Evolutionary conservation across 2,797 vertebrate genomes (phyloP).

Genomic region (Pangasius sanitwongsei): DNA sequence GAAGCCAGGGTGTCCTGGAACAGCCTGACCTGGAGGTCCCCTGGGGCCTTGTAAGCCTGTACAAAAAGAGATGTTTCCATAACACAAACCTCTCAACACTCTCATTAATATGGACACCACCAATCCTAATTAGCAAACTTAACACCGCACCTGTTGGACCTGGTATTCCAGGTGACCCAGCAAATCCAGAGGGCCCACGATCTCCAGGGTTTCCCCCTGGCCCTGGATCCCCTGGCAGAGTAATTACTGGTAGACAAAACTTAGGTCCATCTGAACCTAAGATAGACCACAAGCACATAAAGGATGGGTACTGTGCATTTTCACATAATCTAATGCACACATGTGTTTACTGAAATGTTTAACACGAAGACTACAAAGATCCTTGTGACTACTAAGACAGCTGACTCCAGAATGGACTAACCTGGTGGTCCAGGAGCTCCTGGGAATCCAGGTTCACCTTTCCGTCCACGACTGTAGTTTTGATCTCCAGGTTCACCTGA

Average conservation of each 20-base stretch:
- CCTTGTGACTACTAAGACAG: background rate
- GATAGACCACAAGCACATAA: background rate
- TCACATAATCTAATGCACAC: background rate
- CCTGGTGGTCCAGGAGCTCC: slow-evolving; percentile 80
- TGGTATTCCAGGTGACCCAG: slow-evolving; percentile 74
- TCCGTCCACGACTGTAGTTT: slow-evolving; percentile 52
- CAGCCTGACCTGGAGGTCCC: slow-evolving; percentile 7
- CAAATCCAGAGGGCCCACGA: slow-evolving; percentile 66
- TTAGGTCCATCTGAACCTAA: background rate
- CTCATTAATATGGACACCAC: background rate
- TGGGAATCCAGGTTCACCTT: slow-evolving; percentile 66
- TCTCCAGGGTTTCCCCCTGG: slow-evolving; percentile 14
- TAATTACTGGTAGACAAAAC: too few relatives aligned
- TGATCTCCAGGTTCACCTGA: slow-evolving; percentile 28
- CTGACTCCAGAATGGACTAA: background rate
- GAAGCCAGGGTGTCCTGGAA: slow-evolving; percentile 75
- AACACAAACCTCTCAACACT: background rate
- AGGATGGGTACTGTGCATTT: background rate
- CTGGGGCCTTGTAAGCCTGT: slow-evolving; percentile 12
- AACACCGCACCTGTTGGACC: slow-evolving; percentile 17
- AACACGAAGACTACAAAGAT: background rate
- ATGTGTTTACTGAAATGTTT: background rate
- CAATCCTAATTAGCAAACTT: background rate
- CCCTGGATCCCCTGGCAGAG: slow-evolving; percentile 54
- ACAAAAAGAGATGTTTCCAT: background rate